These are phyloP conservation scores for Leptinotarsa juncta DNA, from an alignment of 2,888 invertebrate species.

Conservation along the genomic window DNA sequence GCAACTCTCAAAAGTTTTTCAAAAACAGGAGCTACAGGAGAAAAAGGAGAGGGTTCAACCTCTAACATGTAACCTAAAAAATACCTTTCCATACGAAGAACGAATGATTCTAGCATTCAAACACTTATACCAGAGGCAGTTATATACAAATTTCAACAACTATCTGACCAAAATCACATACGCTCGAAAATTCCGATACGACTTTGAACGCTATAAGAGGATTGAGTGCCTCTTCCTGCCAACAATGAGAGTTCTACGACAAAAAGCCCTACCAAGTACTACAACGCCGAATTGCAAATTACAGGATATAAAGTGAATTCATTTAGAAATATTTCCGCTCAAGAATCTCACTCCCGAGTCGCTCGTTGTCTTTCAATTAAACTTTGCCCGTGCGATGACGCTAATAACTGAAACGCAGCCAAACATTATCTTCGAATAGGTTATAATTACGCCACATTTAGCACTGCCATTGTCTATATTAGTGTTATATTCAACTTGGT, in stretches of 20 bases:
- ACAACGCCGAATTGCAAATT: conserved; percentile 17
- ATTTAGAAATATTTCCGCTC: conserved; percentile 17
- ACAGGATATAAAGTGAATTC: conserved; percentile 20
- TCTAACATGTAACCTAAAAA: too few relatives aligned
- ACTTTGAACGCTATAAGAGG: neutral
- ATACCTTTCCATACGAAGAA: too few relatives aligned
- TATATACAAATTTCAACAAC: too few relatives aligned
- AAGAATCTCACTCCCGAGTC: conserved; percentile 30
- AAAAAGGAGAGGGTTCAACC: too few relatives aligned
- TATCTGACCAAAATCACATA: too few relatives aligned
- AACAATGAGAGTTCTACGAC: neutral
- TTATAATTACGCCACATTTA: conserved; percentile 39
- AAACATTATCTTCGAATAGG: conserved; percentile 39
- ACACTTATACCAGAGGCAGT: too few relatives aligned
- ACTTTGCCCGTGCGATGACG: conserved; percentile 38
- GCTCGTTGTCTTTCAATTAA: conserved; percentile 42
- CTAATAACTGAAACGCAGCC: conserved; percentile 37
- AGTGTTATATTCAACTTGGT: conserved; percentile 32
- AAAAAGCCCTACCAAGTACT: neutral
- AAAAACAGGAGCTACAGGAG: too few relatives aligned
- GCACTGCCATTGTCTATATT: conserved; percentile 31
- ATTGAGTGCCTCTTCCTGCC: neutral
- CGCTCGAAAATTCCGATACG: neutral
- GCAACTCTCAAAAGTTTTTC: too few relatives aligned
- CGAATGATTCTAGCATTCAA: too few relatives aligned